These are phyloP conservation scores for mouse (Mus musculus) DNA, from an alignment of 2,113 vertebrate species.

Conservation along the genomic window GRCm39 chrX:60067501-60068000, in stretches of 20 bases:
- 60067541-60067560: background rate
- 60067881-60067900: background rate
- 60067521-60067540: background rate
- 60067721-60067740: background rate
- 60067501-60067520: too few species aligned
- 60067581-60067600: conserved; percentile 9
- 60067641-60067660: background rate
- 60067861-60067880: background rate
- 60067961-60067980: background rate
- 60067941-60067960: background rate
- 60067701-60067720: background rate
- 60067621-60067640: background rate
- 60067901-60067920: background rate
- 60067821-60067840: background rate
- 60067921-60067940: background rate
- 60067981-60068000: background rate
- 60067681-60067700: background rate
- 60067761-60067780: background rate
- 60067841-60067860: background rate
- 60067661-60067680: background rate
- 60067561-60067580: background rate
- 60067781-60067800: background rate
- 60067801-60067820: background rate
- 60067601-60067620: background rate
- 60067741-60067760: background rate